A percentile compares a stretch with the other conserved stretches of the same genome.
Evolutionary conservation across 2,797 vertebrate species (phyloP).

Genomic region (Oceanodroma leucorhoa): DNA sequence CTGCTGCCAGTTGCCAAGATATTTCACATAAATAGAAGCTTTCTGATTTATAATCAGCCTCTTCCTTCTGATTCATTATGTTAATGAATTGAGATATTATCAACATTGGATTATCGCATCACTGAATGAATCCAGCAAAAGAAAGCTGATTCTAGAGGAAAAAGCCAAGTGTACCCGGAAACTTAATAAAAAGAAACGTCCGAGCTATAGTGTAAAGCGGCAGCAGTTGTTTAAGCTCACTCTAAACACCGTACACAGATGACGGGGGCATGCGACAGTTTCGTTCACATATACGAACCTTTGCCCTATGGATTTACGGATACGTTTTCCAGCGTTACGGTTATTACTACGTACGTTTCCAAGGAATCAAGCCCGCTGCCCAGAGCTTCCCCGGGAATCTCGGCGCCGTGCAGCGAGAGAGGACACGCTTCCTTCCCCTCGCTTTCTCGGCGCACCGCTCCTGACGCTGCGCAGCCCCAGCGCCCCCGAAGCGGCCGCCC

Average conservation of each 20-base stretch:
- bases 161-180: slow-evolving; percentile 23
- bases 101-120: slow-evolving; percentile 46
- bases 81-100: slow-evolving; percentile 60
- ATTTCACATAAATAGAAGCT: slow-evolving; percentile 64
- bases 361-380: background rate
- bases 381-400: background rate
- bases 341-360: background rate
- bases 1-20: slow-evolving; percentile 52
- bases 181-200: slow-evolving; percentile 15
- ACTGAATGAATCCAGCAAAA: slow-evolving; percentile 56
- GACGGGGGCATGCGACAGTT: background rate
- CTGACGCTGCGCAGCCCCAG: background rate
- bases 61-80: slow-evolving; percentile 68
- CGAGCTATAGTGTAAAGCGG: background rate
- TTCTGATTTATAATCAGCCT: slow-evolving; percentile 59
- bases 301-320: background rate
- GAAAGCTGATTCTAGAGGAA: slow-evolving; percentile 49
- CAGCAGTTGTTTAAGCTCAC: background rate
- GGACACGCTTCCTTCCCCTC: background rate
- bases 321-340: background rate
- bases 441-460: background rate
- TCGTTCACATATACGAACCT: background rate
- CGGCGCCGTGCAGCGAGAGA: background rate
- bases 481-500: background rate
- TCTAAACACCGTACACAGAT: background rate